Conservation (phyloP, 2,113 vertebrate genomes). For the Phaetusa simplex region DNA sequence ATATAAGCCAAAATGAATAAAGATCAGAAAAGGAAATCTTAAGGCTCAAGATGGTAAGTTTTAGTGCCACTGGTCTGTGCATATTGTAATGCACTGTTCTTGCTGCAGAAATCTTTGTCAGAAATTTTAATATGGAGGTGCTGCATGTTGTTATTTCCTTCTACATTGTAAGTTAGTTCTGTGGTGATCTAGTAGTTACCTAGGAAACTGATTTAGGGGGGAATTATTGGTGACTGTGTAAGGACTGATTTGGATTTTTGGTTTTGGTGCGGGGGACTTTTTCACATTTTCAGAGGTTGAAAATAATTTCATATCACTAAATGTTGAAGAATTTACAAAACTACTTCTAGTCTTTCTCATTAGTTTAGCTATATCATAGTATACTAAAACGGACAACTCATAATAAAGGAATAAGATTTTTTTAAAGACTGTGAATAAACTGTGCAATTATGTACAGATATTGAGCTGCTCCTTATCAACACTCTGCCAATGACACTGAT, state of each 20-base stretch:
- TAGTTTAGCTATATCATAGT: neutral
- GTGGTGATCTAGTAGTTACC: constrained; percentile 22
- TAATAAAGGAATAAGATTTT: neutral
- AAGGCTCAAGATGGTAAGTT: neutral
- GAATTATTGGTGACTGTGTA: neutral
- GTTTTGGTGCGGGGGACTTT: neutral
- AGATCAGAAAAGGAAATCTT: neutral
- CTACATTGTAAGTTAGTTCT: neutral
- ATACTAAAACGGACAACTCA: neutral
- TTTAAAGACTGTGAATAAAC: neutral
- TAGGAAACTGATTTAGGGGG: constrained; percentile 46
- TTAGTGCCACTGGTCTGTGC: neutral
- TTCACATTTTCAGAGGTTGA: neutral
- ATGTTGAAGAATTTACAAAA: neutral
- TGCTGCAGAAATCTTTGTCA: neutral
- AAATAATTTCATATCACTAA: neutral
- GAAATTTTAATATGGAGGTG: neutral
- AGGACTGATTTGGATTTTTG: neutral
- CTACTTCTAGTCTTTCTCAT: neutral
- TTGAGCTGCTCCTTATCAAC: neutral
- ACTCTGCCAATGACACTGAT: neutral
- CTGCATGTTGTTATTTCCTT: neutral
- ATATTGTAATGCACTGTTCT: neutral
- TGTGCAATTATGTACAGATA: neutral
- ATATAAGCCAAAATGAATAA: neutral